Conservation (phyloP, 2,888 invertebrate species). For the Drosophila anomalata region DNA sequence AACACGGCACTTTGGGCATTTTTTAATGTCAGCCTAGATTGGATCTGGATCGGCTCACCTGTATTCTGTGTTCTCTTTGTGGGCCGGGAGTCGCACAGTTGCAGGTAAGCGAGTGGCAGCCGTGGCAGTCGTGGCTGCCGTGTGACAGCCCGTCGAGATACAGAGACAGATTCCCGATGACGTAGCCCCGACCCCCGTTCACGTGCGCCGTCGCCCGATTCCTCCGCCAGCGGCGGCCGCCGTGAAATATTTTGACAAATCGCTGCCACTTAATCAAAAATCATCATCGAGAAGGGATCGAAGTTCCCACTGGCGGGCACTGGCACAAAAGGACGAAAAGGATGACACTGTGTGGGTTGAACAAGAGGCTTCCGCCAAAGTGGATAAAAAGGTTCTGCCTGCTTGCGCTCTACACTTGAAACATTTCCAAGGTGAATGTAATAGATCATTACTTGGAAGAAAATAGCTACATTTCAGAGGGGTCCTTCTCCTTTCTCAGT, state of each 20-base stretch:
- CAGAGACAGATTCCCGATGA: constrained; percentile 68
- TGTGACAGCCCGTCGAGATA: constrained; percentile 40
- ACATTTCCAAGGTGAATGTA: no score
- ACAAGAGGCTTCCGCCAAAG: constrained; percentile 70
- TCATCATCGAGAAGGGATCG: constrained; percentile 78
- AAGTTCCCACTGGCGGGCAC: constrained; percentile 49
- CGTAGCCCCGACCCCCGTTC: constrained; percentile 59
- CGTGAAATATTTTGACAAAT: constrained; percentile 82
- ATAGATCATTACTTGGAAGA: no score
- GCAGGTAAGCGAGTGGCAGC: constrained; percentile 75
- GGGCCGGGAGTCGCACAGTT: constrained; percentile 68
- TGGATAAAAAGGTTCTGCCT: constrained; percentile 48
- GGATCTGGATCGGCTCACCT: constrained; percentile 46
- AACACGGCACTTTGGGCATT: constrained; percentile 54
- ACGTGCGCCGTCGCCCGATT: constrained; percentile 55
- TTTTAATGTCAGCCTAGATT: constrained; percentile 68
- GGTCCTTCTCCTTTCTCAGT: neutral
- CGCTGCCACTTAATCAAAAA: constrained; percentile 81
- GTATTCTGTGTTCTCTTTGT: constrained; percentile 8
- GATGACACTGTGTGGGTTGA: constrained; percentile 46
- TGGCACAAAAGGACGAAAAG: constrained; percentile 13
- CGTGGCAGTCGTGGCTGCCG: constrained; percentile 49
- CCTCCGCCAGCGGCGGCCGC: constrained; percentile 55
- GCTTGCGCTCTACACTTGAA: neutral
- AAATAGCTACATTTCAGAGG: no score